phyloP scores from a whole-genome alignment of 2,888 invertebrate genomes.

The Laothoe populi region DNA sequence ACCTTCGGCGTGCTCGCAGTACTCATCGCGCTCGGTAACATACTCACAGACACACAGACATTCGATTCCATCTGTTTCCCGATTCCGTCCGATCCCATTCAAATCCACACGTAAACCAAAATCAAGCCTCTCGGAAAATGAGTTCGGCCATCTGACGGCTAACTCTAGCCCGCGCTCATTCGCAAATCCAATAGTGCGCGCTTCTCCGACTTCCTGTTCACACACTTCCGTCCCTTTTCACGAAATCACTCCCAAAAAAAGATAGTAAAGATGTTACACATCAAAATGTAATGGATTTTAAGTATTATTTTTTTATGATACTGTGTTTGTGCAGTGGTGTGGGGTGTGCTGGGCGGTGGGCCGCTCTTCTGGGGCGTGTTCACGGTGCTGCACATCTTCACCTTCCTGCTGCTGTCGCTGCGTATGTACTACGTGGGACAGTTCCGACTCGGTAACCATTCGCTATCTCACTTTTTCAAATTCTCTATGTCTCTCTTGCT shows the following conservation, averaged over 20 bases:
- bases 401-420: slow-evolving; percentile 88
- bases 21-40: slow-evolving; percentile 88
- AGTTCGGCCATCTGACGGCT: too few species aligned
- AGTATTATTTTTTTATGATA: background rate
- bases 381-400: slow-evolving; percentile 88
- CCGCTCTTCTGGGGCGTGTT: slow-evolving; percentile 90
- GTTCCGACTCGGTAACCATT: slow-evolving; percentile 87
- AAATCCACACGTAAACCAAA: background rate
- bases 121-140: too few species aligned
- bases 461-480: background rate
- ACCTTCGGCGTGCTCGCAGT: slow-evolving; percentile 91
- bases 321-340: slow-evolving; percentile 78
- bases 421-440: slow-evolving; percentile 92
- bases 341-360: slow-evolving; percentile 88
- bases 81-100: too few species aligned
- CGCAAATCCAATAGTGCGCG: too few species aligned
- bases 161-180: too few species aligned
- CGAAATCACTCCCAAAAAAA: too few species aligned
- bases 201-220: too few species aligned
- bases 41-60: background rate
- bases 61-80: too few species aligned
- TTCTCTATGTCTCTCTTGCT: background rate
- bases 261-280: background rate
- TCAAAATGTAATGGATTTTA: too few species aligned
- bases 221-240: too few species aligned